Evolutionary conservation across 2,797 vertebrate species (phyloP).

Genomic region (Tokudaia tokunoshimensis): DNA sequence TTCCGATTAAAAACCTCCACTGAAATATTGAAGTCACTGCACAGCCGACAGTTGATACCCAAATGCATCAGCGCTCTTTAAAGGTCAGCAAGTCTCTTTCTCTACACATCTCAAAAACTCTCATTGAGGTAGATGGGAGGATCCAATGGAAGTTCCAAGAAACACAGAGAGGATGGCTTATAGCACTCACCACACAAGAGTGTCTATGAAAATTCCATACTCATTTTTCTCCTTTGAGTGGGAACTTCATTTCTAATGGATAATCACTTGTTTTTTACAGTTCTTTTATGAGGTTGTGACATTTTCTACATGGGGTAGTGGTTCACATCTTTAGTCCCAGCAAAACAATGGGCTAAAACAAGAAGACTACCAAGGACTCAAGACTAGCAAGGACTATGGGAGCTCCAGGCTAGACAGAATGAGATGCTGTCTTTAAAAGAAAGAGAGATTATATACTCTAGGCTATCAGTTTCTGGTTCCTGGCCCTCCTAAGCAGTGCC

Average conservation of each 20-base stretch:
- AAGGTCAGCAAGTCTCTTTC: slow-evolving; percentile 80
- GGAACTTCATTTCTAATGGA: not conserved
- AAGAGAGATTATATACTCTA: not conserved
- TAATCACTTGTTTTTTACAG: slow-evolving; percentile 3
- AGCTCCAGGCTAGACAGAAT: not conserved
- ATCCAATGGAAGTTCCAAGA: slow-evolving; percentile 4
- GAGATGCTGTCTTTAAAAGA: not conserved
- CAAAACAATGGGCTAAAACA: not conserved
- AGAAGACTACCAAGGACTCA: not conserved
- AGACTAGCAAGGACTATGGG: not conserved
- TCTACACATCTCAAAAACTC: slow-evolving; percentile 79
- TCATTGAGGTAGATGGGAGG: slow-evolving; percentile 51
- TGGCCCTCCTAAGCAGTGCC: not conserved
- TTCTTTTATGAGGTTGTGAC: not conserved
- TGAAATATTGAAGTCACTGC: slow-evolving; percentile 75
- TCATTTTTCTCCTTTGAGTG: not conserved
- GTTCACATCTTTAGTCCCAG: not conserved
- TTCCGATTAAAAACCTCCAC: slow-evolving; percentile 78
- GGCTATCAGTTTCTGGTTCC: not conserved
- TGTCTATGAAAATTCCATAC: not conserved
- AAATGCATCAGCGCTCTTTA: slow-evolving; percentile 75
- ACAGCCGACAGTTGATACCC: slow-evolving; percentile 66
- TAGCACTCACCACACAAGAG: not conserved
- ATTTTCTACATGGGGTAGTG: not conserved
- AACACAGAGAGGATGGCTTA: not conserved